These are phyloP conservation scores for Caenorhabditis inopinata DNA, from an alignment of 1,140 invertebrate genomes.

Conservation along the genomic window DNA sequence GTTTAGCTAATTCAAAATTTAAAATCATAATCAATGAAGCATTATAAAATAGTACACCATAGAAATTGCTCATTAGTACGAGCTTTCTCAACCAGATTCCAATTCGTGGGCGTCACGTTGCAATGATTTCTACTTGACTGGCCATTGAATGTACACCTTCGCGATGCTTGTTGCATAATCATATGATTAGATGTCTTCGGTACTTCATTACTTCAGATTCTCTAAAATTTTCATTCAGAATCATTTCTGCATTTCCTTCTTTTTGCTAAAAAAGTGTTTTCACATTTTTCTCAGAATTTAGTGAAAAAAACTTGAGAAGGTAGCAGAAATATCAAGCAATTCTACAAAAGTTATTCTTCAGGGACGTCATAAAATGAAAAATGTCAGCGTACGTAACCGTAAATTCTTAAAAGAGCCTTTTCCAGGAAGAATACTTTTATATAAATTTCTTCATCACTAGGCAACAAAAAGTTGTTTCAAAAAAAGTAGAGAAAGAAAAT, in stretches of 20 bases:
- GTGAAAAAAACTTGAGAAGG: too few species aligned
- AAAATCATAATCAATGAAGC: neutral
- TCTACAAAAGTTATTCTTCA: too few species aligned
- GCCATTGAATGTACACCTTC: too few species aligned
- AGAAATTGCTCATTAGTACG: conserved; percentile 7
- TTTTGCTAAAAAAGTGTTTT: too few species aligned
- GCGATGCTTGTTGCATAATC: too few species aligned
- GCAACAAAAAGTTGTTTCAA: neutral
- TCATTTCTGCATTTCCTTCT: too few species aligned
- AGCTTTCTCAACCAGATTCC: neutral
- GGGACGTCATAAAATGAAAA: neutral
- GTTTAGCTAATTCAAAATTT: too few species aligned
- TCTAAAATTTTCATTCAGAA: too few species aligned
- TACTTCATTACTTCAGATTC: too few species aligned
- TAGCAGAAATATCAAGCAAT: too few species aligned
- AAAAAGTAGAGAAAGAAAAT: neutral
- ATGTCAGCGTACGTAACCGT: neutral
- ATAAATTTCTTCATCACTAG: neutral
- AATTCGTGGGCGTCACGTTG: conserved; percentile 12
- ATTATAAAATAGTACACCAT: neutral
- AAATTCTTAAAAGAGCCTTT: neutral
- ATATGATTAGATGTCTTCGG: too few species aligned
- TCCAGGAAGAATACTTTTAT: neutral
- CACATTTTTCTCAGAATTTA: too few species aligned
- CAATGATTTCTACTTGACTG: neutral